Evolutionary conservation across 2,888 invertebrate genomes (phyloP).

Genomic region (Byasa hedistus): DNA sequence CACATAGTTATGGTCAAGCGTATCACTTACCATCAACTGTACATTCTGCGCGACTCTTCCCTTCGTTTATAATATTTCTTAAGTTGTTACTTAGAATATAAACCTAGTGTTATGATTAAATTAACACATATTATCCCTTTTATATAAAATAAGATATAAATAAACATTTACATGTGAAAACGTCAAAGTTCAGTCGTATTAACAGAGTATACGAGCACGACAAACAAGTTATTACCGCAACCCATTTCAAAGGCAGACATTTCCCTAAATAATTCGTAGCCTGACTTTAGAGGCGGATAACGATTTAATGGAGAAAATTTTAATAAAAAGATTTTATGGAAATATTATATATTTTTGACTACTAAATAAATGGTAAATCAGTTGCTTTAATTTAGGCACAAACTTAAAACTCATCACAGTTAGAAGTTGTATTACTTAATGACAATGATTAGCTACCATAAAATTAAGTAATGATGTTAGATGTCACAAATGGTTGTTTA

Average conservation of each 20-base stretch:
- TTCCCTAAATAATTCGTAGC: conserved; percentile 3
- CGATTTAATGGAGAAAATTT: conserved; percentile 6
- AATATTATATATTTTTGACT: not conserved
- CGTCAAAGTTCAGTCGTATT: not conserved
- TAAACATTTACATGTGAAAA: not conserved
- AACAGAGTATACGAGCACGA: not conserved
- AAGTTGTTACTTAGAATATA: too few species aligned
- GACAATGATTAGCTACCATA: not conserved
- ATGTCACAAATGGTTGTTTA: not conserved
- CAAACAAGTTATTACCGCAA: conserved; percentile 9
- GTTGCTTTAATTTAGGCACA: not conserved
- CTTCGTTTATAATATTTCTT: too few species aligned
- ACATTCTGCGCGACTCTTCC: too few species aligned
- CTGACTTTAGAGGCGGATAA: not conserved
- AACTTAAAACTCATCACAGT: not conserved
- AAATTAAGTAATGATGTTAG: not conserved
- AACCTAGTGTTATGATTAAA: too few species aligned
- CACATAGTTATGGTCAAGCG: too few species aligned
- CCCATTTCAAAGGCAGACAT: conserved; percentile 10
- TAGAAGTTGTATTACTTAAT: not conserved
- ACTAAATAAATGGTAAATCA: not conserved
- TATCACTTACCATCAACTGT: too few species aligned
- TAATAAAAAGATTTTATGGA: not conserved
- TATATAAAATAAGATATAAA: not conserved
- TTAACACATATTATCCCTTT: not conserved